Evolutionary conservation across 2,797 vertebrate genomes (phyloP).

Genomic region (Smutsia gigantea): DNA sequence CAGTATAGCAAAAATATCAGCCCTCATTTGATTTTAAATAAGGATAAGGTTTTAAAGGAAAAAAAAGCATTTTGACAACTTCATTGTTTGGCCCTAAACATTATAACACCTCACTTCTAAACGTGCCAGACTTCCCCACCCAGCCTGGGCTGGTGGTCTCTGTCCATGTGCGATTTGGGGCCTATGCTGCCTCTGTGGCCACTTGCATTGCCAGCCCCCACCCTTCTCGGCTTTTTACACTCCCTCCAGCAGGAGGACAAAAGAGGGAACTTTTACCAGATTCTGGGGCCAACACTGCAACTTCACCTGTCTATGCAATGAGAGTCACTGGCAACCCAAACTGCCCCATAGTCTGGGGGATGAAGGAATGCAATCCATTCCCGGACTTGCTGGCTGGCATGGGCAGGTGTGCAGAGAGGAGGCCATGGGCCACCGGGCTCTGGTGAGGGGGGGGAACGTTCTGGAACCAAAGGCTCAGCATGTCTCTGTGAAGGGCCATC

Average conservation of each 20-base stretch:
- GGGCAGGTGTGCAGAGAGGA: rapidly evolving
- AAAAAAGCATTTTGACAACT: neutral
- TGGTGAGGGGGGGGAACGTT: neutral
- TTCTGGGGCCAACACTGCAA: rapidly evolving
- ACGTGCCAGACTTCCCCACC: rapidly evolving
- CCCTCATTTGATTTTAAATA: neutral
- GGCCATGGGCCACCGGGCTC: rapidly evolving
- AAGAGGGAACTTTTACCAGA: neutral
- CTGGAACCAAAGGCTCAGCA: neutral
- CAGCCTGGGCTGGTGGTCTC: rapidly evolving
- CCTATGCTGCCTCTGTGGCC: neutral
- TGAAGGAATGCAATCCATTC: neutral
- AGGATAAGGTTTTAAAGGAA: neutral
- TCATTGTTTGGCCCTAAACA: neutral
- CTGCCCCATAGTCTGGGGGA: rapidly evolving
- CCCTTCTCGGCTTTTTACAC: rapidly evolving
- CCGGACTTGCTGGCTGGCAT: rapidly evolving
- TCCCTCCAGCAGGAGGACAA: neutral
- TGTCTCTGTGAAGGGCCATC: too few relatives aligned
- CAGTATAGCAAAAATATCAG: neutral
- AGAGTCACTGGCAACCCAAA: neutral
- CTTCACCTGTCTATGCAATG: neutral
- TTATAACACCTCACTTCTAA: neutral
- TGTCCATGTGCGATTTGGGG: too few relatives aligned
- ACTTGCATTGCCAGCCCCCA: rapidly evolving